A percentile compares a stretch with the other conserved stretches of the same genome.
These are phyloP conservation scores for Cydia fagiglandana DNA, from an alignment of 1,140 invertebrate species.

Conservation along the genomic window DNA sequence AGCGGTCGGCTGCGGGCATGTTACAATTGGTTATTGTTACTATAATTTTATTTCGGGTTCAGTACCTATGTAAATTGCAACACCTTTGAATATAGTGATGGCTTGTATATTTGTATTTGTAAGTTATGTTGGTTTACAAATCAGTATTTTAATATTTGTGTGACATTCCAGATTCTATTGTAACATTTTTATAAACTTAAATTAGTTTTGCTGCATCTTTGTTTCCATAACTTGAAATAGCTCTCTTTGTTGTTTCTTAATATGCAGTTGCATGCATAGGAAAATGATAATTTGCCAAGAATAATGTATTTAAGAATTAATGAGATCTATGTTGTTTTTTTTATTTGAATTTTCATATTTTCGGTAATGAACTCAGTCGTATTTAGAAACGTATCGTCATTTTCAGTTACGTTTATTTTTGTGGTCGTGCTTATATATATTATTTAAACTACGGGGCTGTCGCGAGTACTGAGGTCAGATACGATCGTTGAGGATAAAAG, in stretches of 20 bases:
- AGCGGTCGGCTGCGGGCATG: constrained; percentile 36
- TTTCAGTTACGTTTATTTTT: constrained; percentile 38
- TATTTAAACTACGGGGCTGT: constrained; percentile 34
- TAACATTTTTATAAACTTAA: constrained; percentile 48
- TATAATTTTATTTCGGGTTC: constrained; percentile 44
- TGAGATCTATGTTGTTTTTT: constrained; percentile 39
- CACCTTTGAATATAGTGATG: constrained; percentile 49
- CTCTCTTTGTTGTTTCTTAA: constrained; percentile 52
- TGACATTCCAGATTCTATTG: constrained; percentile 75
- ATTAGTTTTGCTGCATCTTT: constrained; percentile 48
- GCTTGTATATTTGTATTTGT: constrained; percentile 64
- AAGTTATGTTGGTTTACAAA: constrained; percentile 72
- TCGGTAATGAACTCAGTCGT: constrained; percentile 38
- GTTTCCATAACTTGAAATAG: constrained; percentile 44
- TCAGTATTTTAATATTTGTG: constrained; percentile 77
- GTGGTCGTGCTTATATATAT: constrained; percentile 40
- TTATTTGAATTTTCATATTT: constrained; percentile 35
- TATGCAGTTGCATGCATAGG: constrained; percentile 37
- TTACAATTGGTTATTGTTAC: constrained; percentile 44
- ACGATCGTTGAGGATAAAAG: neutral
- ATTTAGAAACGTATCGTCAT: constrained; percentile 43
- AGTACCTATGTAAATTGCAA: constrained; percentile 47
- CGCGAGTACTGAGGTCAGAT: constrained; percentile 30
- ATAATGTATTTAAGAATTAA: constrained; percentile 35
- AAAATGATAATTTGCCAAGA: constrained; percentile 19